Evolutionary conservation across 1,140 invertebrate genomes (phyloP), one percentile per base, ranked within the genome.

Genomic region (Bombus cullumanus): DNA sequence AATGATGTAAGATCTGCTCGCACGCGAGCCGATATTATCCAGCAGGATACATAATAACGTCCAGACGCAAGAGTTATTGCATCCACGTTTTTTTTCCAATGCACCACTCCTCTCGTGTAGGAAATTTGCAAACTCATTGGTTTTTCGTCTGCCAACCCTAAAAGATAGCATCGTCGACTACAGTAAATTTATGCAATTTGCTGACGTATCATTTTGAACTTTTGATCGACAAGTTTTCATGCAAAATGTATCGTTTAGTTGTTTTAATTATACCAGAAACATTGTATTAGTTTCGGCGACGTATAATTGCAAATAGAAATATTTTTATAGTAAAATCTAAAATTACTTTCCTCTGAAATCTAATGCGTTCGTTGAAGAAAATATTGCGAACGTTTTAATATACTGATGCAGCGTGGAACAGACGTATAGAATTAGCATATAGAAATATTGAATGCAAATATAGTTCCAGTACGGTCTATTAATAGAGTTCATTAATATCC

Each of bases 21-120:
- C 83, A 90, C 82, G 88, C 88, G 66, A 90, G 28, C 41, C 64
- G 77, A 81, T 82, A 68, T 85, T 82, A 90, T 90, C 77, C 75
- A 43, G 37, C 76, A 68, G 79, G 79, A 79, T 88, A 66, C 83
- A 76, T 74, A 83, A 85, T 69, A 81, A 72, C 22, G 79, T 39
- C 66, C 39, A 8, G 47, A 69, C 53, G 43, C 37, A 79, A 68
- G 53, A 84, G 25, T 79, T 84, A 84, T 68, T 71, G 82, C 66
- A 78, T 78, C 64, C 43, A 43, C 39, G 1, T 68, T 73, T 43
- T 37, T 62, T 57, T n/a, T 43, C 25, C 28, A 12, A 22, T 22
- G 64, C 64, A 22, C 22, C 25, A 37, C 22, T 34, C 10, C 9
- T 64, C 5, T 37, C 15, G 31, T 22, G 34, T 37, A 37, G 18